These are phyloP conservation scores for Xestia sexstrigata DNA, from an alignment of 2,888 invertebrate species.

Conservation along the genomic window DNA sequence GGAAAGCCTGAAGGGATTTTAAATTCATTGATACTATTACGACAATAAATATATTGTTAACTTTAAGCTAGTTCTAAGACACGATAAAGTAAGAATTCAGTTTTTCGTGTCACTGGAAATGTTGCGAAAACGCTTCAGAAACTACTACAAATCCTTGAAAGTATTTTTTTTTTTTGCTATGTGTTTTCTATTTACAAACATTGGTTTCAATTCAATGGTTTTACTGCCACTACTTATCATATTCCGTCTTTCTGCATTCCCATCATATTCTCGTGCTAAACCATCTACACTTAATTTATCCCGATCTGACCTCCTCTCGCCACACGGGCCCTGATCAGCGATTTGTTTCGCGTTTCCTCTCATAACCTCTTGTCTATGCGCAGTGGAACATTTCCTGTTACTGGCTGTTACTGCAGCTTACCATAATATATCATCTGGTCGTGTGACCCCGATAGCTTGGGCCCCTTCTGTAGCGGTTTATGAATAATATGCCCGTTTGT, in stretches of 20 bases:
- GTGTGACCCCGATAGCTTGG: slow-evolving; percentile 61
- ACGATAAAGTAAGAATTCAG: not conserved
- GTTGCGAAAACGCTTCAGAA: not conserved
- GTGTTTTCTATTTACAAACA: not conserved
- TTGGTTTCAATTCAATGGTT: not conserved
- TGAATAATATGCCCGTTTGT: slow-evolving; percentile 60
- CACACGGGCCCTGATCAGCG: slow-evolving; percentile 67
- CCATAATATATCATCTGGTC: slow-evolving; percentile 63
- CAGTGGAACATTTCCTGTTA: slow-evolving; percentile 64
- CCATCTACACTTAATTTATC: slow-evolving; percentile 59
- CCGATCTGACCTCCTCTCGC: slow-evolving; percentile 54
- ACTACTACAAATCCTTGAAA: not conserved
- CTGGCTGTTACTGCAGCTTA: slow-evolving; percentile 55
- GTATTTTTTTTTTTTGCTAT: not conserved
- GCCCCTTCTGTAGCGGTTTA: slow-evolving; percentile 51
- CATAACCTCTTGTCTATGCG: slow-evolving; percentile 53
- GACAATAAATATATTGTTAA: not conserved
- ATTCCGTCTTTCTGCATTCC: slow-evolving; percentile 9
- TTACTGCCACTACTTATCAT: slow-evolving; percentile 2
- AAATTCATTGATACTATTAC: slow-evolving; percentile 11
- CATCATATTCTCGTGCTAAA: slow-evolving; percentile 43
- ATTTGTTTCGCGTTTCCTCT: slow-evolving; percentile 72
- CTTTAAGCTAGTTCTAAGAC: not conserved
- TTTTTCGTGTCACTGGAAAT: not conserved
- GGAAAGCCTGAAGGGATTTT: slow-evolving; percentile 5